Conservation (phyloP, 2,888 invertebrate species). For the Plemyria rubiginata region DNA sequence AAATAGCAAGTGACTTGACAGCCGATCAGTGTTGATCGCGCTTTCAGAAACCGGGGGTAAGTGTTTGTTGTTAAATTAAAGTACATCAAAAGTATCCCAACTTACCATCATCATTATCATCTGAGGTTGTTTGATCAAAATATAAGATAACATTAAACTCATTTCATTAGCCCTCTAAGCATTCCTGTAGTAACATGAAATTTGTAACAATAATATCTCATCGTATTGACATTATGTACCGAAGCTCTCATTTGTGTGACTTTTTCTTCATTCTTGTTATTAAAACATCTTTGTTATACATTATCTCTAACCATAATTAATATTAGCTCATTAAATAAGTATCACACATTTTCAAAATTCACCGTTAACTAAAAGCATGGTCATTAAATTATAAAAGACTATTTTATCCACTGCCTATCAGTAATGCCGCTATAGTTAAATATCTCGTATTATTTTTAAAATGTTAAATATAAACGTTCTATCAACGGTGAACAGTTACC, state of each 20-base stretch:
- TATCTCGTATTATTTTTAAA: conserved; percentile 70
- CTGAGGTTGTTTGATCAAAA: too few relatives aligned
- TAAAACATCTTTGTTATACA: conserved; percentile 10
- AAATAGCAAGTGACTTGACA: too few relatives aligned
- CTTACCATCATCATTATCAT: conserved; percentile 16
- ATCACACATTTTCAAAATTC: conserved; percentile 34
- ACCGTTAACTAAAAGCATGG: conserved; percentile 39
- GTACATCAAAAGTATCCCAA: conserved; percentile 24
- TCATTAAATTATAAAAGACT: conserved; percentile 39
- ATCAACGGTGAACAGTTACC: conserved; percentile 85
- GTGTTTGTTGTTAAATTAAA: conserved; percentile 16
- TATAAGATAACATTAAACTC: conserved; percentile 27
- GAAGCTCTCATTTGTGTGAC: conserved; percentile 25
- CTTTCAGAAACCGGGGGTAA: too few relatives aligned
- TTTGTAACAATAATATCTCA: conserved; percentile 1
- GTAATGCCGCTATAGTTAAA: conserved; percentile 65
- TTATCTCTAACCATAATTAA: conserved; percentile 35
- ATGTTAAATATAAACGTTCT: conserved; percentile 78
- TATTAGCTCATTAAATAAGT: conserved; percentile 28
- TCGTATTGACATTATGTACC: conserved; percentile 13
- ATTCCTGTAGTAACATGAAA: conserved; percentile 28
- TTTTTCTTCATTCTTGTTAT: conserved; percentile 20
- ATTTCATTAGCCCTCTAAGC: conserved; percentile 34
- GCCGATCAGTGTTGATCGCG: too few relatives aligned
- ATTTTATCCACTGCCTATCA: conserved; percentile 67